These are phyloP conservation scores for Thera obeliscata DNA, from an alignment of 2,888 invertebrate species.

Conservation along the genomic window DNA sequence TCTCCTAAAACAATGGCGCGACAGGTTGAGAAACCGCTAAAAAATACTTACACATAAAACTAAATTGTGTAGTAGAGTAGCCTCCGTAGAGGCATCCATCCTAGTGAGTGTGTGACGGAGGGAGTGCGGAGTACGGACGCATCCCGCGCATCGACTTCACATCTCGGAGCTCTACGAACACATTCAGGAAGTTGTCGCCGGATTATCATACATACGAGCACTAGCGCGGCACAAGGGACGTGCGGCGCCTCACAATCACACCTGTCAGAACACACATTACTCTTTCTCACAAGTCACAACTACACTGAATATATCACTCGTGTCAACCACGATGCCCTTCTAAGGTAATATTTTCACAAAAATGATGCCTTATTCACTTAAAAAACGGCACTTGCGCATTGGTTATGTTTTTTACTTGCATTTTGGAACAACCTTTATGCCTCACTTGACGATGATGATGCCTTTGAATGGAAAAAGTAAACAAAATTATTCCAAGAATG, in stretches of 20 bases:
- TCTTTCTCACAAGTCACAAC: conserved; percentile 10
- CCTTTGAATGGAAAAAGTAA: neutral
- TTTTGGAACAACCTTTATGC: no score
- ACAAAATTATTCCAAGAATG: no score
- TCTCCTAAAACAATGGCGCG: no score
- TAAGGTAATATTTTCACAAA: neutral
- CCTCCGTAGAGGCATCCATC: neutral
- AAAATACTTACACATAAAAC: neutral
- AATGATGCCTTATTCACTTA: neutral
- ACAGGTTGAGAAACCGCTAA: no score
- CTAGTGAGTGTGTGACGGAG: neutral
- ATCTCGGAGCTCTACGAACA: conserved; percentile 8
- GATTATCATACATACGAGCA: neutral
- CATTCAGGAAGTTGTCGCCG: conserved; percentile 9
- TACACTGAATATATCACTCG: neutral
- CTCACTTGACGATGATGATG: no score
- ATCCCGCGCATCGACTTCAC: neutral
- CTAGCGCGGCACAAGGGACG: conserved; percentile 1
- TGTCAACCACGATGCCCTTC: neutral
- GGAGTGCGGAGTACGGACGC: neutral
- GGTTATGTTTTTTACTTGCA: no score
- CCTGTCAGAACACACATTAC: conserved; percentile 12
- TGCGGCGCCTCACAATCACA: conserved; percentile 1
- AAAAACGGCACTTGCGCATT: neutral
- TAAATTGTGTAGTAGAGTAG: neutral